Evolutionary conservation across 2,888 invertebrate species (phyloP).

Genomic region (Caenorhabditis sp.): DNA sequence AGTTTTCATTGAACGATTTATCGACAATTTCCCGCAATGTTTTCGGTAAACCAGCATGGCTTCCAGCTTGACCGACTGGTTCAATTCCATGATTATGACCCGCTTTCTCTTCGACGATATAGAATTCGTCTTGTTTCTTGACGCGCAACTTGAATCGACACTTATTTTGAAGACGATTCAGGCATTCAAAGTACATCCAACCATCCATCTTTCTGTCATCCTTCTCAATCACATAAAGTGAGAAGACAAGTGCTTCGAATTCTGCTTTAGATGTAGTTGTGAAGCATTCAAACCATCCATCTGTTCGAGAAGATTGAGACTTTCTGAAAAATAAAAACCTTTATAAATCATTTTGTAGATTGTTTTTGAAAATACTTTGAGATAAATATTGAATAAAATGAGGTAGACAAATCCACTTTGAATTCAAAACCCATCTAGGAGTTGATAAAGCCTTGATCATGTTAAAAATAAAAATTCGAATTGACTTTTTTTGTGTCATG

Average conservation of each 20-base stretch:
- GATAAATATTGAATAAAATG: too few species aligned
- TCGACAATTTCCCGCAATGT: conserved; percentile 58
- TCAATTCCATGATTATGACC: conserved; percentile 54
- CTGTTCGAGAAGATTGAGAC: conserved; percentile 9
- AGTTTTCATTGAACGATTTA: conserved; percentile 48
- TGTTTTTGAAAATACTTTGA: conserved; percentile 6
- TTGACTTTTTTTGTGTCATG: too few species aligned
- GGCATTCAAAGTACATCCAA: conserved; percentile 52
- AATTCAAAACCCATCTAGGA: too few species aligned
- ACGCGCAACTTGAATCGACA: conserved; percentile 43
- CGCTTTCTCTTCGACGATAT: conserved; percentile 48
- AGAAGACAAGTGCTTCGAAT: conserved; percentile 54
- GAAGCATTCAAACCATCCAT: conserved; percentile 54
- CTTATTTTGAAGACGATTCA: conserved; percentile 54
- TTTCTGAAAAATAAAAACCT: conserved; percentile 1
- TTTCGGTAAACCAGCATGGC: conserved; percentile 55
- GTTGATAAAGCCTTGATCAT: too few species aligned
- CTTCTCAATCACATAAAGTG: conserved; percentile 49
- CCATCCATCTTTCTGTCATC: conserved; percentile 45
- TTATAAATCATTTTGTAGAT: too few species aligned
- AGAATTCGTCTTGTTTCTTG: conserved; percentile 47
- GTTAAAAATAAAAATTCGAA: too few species aligned
- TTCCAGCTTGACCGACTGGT: conserved; percentile 49
- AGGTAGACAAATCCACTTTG: too few species aligned
- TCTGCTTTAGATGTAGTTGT: conserved; percentile 39